These are phyloP conservation scores for Pseudococcus jackbeardsleyi DNA, from an alignment of 2,888 invertebrate species.

Conservation along the genomic window DNA sequence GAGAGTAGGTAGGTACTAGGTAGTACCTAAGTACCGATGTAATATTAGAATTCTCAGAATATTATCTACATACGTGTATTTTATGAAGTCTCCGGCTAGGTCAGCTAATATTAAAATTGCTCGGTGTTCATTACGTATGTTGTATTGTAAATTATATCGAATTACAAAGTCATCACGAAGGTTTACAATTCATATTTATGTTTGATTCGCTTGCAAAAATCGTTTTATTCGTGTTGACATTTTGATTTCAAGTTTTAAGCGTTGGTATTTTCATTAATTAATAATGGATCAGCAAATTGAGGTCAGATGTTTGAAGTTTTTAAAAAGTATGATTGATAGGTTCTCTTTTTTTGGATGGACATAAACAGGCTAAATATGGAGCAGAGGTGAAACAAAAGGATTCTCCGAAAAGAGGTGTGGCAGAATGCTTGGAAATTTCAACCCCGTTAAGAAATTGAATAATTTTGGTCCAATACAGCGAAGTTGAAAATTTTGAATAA, in stretches of 20 bases:
- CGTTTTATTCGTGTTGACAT: not conserved
- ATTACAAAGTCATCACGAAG: conserved; percentile 29
- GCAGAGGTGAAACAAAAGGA: no score
- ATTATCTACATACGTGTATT: not conserved
- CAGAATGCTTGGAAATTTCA: no score
- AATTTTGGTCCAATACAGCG: no score
- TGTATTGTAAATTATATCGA: conserved; percentile 19
- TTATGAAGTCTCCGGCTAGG: conserved; percentile 27
- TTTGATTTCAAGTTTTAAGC: not conserved
- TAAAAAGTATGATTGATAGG: no score
- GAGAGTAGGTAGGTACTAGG: not conserved
- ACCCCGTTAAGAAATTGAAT: no score
- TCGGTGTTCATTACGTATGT: conserved; percentile 44
- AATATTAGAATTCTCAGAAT: conserved; percentile 51
- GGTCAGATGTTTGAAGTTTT: not conserved
- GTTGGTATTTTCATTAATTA: not conserved
- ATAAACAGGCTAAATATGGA: no score
- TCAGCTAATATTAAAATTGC: conserved; percentile 57
- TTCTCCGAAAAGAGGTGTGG: no score
- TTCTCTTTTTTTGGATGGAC: no score
- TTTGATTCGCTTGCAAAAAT: not conserved
- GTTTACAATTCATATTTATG: not conserved
- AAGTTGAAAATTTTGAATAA: no score
- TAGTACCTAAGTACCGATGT: conserved; percentile 29
- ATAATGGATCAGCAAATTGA: not conserved